phyloP scores from a whole-genome alignment of 2,888 invertebrate genomes.

The Thymelicus acteon region DNA sequence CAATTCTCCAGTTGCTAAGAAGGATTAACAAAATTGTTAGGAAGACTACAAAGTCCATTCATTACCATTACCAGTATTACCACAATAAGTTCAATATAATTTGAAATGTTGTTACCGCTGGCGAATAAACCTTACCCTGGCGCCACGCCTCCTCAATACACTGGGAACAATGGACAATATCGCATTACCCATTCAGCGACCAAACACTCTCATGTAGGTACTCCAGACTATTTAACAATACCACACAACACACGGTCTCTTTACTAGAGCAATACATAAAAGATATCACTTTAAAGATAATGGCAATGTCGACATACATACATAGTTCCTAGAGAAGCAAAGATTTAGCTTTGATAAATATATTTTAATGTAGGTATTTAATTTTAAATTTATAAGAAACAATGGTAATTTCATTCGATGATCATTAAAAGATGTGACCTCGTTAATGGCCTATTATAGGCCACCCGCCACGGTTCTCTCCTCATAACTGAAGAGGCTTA shows the following conservation, averaged over 20 bases:
- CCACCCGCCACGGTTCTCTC: too few species aligned
- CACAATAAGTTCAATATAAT: background rate
- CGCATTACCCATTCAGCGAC: slow-evolving; percentile 36
- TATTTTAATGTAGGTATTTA: too few species aligned
- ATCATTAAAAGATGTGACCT: too few species aligned
- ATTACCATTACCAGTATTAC: too few species aligned
- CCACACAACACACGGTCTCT: slow-evolving; percentile 4
- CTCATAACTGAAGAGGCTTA: too few species aligned
- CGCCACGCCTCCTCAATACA: slow-evolving; percentile 25
- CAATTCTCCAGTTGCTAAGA: too few species aligned
- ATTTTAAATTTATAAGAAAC: too few species aligned
- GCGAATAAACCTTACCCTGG: slow-evolving; percentile 2
- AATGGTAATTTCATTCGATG: too few species aligned
- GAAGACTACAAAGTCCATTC: background rate
- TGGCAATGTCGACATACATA: background rate
- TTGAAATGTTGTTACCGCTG: slow-evolving; percentile 12
- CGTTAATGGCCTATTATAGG: too few species aligned
- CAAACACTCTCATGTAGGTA: background rate
- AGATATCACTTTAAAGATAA: background rate
- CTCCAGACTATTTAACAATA: slow-evolving; percentile 2
- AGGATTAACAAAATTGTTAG: background rate
- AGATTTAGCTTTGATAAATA: too few species aligned
- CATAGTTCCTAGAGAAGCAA: too few species aligned
- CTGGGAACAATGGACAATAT: slow-evolving; percentile 42
- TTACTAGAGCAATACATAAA: slow-evolving; percentile 4